phyloP scores from a whole-genome alignment of 2,888 invertebrate genomes.

The Calephelis perditalis region DNA sequence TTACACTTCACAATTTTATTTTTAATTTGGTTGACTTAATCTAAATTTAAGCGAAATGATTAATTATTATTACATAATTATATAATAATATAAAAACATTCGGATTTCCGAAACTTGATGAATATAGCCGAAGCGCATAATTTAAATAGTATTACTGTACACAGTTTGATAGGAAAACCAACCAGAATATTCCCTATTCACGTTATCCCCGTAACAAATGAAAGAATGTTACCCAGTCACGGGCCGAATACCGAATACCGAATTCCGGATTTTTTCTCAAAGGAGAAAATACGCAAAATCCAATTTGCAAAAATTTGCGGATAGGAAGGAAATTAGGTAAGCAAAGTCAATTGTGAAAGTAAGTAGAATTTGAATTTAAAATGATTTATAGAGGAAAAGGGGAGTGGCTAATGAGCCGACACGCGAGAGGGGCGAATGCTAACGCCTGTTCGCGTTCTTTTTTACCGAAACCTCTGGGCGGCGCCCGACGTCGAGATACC shows the following conservation, averaged over 20 bases:
- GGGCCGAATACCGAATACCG: not conserved
- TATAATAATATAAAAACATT: too few relatives aligned
- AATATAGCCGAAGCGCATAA: too few relatives aligned
- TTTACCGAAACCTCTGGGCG: conserved; percentile 57
- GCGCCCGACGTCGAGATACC: conserved; percentile 38
- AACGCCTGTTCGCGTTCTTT: conserved; percentile 55
- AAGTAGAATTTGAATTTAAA: conserved; percentile 77
- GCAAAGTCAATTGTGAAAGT: conserved; percentile 74
- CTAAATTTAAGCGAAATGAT: too few relatives aligned
- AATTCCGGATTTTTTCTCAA: conserved; percentile 48
- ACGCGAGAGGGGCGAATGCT: conserved; percentile 73
- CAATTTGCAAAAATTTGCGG: conserved; percentile 71
- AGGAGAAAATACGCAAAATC: conserved; percentile 60
- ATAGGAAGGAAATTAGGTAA: conserved; percentile 67
- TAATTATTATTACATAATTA: too few relatives aligned
- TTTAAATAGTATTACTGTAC: too few relatives aligned
- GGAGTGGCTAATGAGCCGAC: conserved; percentile 77
- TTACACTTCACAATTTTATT: too few relatives aligned
- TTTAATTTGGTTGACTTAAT: too few relatives aligned
- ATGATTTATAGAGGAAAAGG: conserved; percentile 74
- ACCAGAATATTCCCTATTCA: not conserved
- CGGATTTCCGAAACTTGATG: too few relatives aligned
- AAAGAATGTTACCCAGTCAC: conserved; percentile 9
- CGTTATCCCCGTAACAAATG: not conserved
- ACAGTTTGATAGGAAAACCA: not conserved